A percentile compares a stretch with the other conserved stretches of the same genome.
Conservation (phyloP, 2,888 invertebrate species). For the Drosophila fulvimacula region DNA sequence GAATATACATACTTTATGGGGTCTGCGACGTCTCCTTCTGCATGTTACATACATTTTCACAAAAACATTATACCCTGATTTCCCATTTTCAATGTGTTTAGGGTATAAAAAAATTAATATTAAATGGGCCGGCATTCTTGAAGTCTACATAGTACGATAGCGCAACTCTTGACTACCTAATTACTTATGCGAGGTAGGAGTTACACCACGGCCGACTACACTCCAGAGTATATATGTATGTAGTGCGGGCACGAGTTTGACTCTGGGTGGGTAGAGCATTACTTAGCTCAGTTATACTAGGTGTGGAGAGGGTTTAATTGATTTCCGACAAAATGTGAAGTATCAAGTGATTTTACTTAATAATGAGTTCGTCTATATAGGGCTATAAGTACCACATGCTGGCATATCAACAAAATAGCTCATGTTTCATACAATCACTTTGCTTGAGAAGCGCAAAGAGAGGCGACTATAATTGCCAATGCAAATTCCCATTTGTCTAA, state of each 20-base stretch:
- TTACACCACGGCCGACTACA: not conserved
- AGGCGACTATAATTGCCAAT: not conserved
- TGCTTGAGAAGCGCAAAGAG: not conserved
- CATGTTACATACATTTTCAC: too few species aligned
- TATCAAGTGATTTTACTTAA: slow-evolving; percentile 11
- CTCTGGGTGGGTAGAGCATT: not conserved
- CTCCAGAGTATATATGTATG: not conserved
- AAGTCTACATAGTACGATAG: slow-evolving; percentile 35
- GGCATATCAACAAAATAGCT: not conserved
- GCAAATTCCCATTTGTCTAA: not conserved
- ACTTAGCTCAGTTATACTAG: not conserved
- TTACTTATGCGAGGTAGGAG: slow-evolving; percentile 42
- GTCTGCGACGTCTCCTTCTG: too few species aligned
- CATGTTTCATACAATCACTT: not conserved
- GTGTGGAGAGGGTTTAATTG: slow-evolving; percentile 21
- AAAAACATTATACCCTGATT: too few species aligned
- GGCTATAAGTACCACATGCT: not conserved
- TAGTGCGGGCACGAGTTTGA: not conserved
- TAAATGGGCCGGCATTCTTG: slow-evolving; percentile 31
- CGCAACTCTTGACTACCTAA: slow-evolving; percentile 49
- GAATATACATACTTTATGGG: too few species aligned
- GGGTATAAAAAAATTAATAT: too few species aligned
- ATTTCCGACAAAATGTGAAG: slow-evolving; percentile 43
- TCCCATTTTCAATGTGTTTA: too few species aligned
- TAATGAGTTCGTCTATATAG: not conserved